Evolutionary conservation across 2,888 invertebrate species (phyloP).

Genomic region (Zelleria hepariella): DNA sequence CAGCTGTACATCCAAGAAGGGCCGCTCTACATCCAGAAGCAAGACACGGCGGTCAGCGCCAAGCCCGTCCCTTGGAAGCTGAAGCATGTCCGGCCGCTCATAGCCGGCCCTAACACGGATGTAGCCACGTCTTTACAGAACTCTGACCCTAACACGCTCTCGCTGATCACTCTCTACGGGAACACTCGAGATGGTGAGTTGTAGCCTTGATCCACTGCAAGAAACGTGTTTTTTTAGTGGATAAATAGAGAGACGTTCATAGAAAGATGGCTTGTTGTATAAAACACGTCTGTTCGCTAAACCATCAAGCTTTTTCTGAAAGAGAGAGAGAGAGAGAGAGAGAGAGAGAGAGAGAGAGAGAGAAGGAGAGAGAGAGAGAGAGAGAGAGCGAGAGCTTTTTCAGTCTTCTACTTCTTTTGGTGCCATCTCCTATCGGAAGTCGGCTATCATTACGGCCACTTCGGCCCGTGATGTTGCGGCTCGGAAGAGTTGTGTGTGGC

Average conservation of each 20-base stretch:
- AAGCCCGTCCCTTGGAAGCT: conserved; percentile 81
- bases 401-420: too few relatives aligned
- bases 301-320: too few relatives aligned
- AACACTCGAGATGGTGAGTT: conserved; percentile 77
- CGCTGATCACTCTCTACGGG: conserved; percentile 81
- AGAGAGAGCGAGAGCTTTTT: too few relatives aligned
- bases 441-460: too few relatives aligned
- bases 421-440: too few relatives aligned
- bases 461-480: too few relatives aligned
- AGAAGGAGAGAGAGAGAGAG: too few relatives aligned
- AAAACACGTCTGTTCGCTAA: too few relatives aligned
- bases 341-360: too few relatives aligned
- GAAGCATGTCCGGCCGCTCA: conserved; percentile 70
- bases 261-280: too few relatives aligned
- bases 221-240: background rate
- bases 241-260: background rate
- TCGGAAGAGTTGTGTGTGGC: too few relatives aligned
- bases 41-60: conserved; percentile 35
- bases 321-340: too few relatives aligned
- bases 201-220: background rate
- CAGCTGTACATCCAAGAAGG: conserved; percentile 81
- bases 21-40: conserved; percentile 33
- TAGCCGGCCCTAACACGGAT: conserved; percentile 43
- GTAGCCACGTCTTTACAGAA: conserved; percentile 49
- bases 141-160: conserved; percentile 69